phyloP scores from a whole-genome alignment of 1,140 invertebrate genomes.

The Lepidurus apus region DNA sequence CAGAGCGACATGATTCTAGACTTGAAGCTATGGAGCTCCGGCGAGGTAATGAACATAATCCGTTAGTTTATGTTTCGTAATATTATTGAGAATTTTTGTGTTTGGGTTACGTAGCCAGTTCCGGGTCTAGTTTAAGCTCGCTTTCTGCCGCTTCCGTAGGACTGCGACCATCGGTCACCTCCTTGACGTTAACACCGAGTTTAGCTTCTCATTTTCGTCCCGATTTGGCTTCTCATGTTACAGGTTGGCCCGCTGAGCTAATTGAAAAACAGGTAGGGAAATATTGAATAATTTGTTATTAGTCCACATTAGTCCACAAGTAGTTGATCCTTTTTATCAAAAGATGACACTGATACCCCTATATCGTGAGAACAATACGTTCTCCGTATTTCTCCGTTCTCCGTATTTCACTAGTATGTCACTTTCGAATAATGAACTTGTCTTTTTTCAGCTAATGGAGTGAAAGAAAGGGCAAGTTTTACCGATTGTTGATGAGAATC shows the following conservation, averaged over 20 bases:
- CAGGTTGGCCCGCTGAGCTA: conserved; percentile 84
- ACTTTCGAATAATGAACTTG: too few relatives aligned
- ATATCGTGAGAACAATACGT: too few relatives aligned
- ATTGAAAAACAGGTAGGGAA: conserved; percentile 79
- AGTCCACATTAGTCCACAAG: too few relatives aligned
- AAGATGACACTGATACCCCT: too few relatives aligned
- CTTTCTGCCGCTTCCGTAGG: conserved; percentile 49
- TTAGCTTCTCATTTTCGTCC: conserved; percentile 85
- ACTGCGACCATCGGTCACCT: conserved; percentile 44
- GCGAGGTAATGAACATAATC: conserved; percentile 47
- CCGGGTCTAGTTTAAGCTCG: conserved; percentile 42
- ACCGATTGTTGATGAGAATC: too few relatives aligned
- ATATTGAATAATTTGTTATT: neutral
- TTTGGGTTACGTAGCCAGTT: conserved; percentile 30
- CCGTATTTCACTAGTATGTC: too few relatives aligned
- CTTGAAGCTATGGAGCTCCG: conserved; percentile 48
- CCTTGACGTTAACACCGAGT: conserved; percentile 68
- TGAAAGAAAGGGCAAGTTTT: too few relatives aligned
- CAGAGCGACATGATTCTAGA: conserved; percentile 57
- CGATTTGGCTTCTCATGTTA: conserved; percentile 83
- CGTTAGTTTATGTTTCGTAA: neutral
- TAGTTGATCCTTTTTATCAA: too few relatives aligned
- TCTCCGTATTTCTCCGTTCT: too few relatives aligned
- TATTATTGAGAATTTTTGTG: conserved; percentile 26
- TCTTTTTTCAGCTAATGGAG: too few relatives aligned